Conservation (phyloP, 2,888 invertebrate species). For the Nomada ferruginata region DNA sequence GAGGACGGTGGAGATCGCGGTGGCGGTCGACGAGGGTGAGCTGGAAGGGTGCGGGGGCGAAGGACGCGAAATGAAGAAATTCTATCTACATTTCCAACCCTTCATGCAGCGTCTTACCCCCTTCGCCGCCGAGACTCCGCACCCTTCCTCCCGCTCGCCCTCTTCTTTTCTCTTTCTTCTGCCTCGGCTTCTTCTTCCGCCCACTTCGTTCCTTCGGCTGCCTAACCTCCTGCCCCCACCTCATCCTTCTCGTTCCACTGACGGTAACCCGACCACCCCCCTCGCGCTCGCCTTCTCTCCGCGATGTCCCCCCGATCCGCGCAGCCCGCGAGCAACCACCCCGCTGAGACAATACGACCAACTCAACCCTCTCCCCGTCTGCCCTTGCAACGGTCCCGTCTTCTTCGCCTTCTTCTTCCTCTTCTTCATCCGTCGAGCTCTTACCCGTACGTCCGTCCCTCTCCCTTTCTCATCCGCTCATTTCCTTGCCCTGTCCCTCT, state of each 20-base stretch:
- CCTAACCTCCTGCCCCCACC: conserved; percentile 58
- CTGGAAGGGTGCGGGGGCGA: conserved; percentile 78
- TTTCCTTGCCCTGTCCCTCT: conserved; percentile 45
- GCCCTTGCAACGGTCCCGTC: conserved; percentile 47
- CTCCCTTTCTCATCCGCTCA: conserved; percentile 40
- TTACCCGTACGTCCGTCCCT: conserved; percentile 43
- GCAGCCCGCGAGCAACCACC: conserved; percentile 79
- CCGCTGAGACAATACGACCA: conserved; percentile 81
- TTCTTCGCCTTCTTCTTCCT: conserved; percentile 60
- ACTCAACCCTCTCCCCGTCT: conserved; percentile 64
- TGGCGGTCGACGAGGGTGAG: conserved; percentile 77
- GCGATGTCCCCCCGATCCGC: conserved; percentile 71
- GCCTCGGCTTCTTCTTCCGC: conserved; percentile 68
- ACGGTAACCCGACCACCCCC: conserved; percentile 61
- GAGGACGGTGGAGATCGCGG: conserved; percentile 84
- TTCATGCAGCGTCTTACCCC: conserved; percentile 84
- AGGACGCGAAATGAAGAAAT: conserved; percentile 87
- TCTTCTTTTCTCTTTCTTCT: conserved; percentile 71
- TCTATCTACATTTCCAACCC: conserved; percentile 87
- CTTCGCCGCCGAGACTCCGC: conserved; percentile 67
- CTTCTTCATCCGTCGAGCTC: conserved; percentile 58
- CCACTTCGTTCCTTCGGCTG: conserved; percentile 70
- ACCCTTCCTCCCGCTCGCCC: conserved; percentile 67
- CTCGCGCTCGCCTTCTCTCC: conserved; percentile 68
- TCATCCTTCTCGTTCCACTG: conserved; percentile 38